A percentile compares a stretch with the other conserved stretches of the same genome.
phyloP scores from a whole-genome alignment of 2,113 vertebrate species.

The Serilophus lunatus region DNA sequence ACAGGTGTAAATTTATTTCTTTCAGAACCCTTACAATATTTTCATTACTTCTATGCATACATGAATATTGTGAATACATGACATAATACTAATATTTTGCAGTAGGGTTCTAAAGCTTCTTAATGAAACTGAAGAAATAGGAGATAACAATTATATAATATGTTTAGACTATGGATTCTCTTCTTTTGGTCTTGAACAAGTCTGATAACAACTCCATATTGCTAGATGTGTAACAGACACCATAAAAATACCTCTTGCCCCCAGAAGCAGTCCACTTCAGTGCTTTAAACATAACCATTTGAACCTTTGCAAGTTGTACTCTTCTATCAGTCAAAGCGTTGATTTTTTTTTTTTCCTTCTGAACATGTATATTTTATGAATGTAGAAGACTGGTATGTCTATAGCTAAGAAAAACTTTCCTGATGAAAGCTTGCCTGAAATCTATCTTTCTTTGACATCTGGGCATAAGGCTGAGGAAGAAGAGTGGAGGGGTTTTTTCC shows the following conservation, averaged over 20 bases:
- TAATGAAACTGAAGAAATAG: neutral
- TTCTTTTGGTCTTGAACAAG: neutral
- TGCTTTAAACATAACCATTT: neutral
- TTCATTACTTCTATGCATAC: neutral
- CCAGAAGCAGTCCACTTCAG: neutral
- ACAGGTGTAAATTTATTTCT: fast-evolving
- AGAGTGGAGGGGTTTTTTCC: neutral
- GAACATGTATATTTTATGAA: neutral
- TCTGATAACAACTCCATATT: neutral
- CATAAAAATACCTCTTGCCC: neutral
- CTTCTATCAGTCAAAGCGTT: neutral
- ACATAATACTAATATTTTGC: neutral
- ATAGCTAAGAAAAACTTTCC: neutral
- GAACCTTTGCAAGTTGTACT: neutral
- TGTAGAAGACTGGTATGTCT: neutral
- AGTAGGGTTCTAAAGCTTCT: neutral
- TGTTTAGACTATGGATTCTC: neutral
- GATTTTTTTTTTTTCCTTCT: neutral
- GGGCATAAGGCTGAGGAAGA: neutral
- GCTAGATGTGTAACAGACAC: neutral
- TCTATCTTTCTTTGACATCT: neutral
- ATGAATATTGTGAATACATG: neutral
- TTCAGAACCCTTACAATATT: neutral
- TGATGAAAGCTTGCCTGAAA: neutral
- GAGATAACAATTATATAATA: neutral